Evolutionary conservation across 2,113 vertebrate genomes (phyloP), one percentile per base, ranked within the genome.

Genomic region (Orientallactaga bullata): DNA sequence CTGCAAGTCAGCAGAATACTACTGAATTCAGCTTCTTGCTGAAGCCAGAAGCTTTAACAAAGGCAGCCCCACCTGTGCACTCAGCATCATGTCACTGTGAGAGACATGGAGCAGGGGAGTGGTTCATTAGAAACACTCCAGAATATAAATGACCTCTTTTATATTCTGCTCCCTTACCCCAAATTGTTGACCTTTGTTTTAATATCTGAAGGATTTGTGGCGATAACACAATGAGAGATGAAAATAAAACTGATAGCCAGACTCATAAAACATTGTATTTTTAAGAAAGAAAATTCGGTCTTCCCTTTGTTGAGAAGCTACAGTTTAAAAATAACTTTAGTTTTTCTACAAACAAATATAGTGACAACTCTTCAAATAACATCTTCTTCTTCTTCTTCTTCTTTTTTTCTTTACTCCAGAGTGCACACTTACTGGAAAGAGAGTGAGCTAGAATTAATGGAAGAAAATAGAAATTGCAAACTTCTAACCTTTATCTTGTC

Each of bases 1-100:
- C 91, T 98, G 97, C 97, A 96, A 97, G 98, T 98, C 98, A 97
- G 97, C 97, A 96, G 95, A 95, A 96, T 85, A 94, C 97, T 97
- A 97, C 95, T 96, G 96, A 96, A 97, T 97, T 95, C 91, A 97
- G 97, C 96, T 97, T 86, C 94, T 95, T 93, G 95, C 97, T 96
- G 93, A 97, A 97, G 89, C 74, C 87, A 89, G 82, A 86, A 85
- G 78, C 84, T 74, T 92, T 96, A 95, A 97, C 95, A 97, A 73
- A 92, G 69, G 86, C 88, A 91, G 89, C 68, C 78, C 88, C 65
- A 63, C 93, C 63, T 95, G 92, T 93, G 84, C 89, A 90, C 85
- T 86, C 97, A 91, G 79, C 82, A 94, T 95, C 91, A 92, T 95
- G 95, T 96, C 95, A 90, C 95, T 92, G 86, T 82, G 88, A 74